Conservation (phyloP, 2,888 invertebrate genomes). For the Apamea anceps region DNA sequence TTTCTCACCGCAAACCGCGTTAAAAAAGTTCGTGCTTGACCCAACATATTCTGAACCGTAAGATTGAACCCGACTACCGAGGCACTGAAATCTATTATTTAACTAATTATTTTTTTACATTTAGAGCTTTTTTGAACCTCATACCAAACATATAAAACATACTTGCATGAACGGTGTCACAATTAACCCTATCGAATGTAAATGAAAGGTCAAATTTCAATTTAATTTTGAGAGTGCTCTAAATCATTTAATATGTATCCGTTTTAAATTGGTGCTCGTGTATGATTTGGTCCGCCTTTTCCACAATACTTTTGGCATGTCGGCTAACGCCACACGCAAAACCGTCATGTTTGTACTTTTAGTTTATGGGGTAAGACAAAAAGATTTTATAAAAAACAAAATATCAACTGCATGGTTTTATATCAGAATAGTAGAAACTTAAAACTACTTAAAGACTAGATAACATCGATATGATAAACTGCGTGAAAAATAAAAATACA, state of each 20-base stretch:
- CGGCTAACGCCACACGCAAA: neutral
- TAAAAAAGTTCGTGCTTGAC: too few relatives aligned
- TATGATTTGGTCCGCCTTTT: neutral
- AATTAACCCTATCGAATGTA: neutral
- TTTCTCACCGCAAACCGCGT: too few relatives aligned
- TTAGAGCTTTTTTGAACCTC: neutral
- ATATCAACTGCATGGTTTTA: constrained; percentile 17
- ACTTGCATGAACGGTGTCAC: neutral
- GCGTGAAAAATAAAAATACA: neutral
- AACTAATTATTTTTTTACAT: neutral
- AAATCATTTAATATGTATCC: neutral
- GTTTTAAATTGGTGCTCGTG: too few relatives aligned
- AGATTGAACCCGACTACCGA: neutral
- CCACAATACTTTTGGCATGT: neutral
- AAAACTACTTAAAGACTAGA: constrained; percentile 38
- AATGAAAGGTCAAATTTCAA: neutral
- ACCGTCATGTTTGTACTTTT: neutral
- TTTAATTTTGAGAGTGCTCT: neutral
- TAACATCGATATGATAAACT: constrained; percentile 2
- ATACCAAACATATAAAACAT: neutral
- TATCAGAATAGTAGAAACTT: constrained; percentile 37
- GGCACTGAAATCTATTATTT: neutral
- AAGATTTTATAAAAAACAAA: constrained; percentile 12
- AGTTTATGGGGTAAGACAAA: neutral
- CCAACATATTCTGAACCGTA: too few relatives aligned